Evolutionary conservation across 2,113 vertebrate species (phyloP).

Genomic region (Muscicapa adusta): DNA sequence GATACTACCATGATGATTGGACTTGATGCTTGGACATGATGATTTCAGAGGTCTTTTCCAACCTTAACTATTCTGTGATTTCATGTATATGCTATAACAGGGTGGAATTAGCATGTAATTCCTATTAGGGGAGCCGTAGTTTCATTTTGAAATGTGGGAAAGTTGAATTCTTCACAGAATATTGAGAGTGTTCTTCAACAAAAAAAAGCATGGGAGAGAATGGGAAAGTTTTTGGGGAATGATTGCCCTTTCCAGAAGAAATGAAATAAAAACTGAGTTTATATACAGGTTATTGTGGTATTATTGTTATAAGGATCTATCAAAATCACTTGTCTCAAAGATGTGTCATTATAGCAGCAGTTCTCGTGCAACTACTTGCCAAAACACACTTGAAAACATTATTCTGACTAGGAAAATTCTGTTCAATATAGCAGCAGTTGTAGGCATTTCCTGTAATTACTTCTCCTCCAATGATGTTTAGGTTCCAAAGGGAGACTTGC

Average conservation of each 20-base stretch:
- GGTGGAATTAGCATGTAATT: background rate
- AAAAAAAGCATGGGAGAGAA: background rate
- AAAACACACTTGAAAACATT: background rate
- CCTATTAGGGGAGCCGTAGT: background rate
- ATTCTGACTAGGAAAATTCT: background rate
- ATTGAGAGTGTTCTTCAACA: background rate
- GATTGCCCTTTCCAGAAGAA: background rate
- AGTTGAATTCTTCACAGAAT: background rate
- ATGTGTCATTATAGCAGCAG: background rate
- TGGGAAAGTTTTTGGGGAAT: background rate
- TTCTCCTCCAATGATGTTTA: background rate
- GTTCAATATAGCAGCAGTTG: background rate
- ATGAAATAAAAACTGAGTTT: background rate
- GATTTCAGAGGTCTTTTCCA: background rate
- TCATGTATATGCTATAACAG: background rate
- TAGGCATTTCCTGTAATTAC: slow-evolving; percentile 14
- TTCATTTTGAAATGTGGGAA: background rate
- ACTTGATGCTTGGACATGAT: background rate
- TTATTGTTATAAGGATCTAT: background rate
- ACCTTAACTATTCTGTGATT: background rate
- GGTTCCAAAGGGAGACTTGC: background rate
- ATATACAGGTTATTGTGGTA: background rate
- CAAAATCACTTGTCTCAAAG: background rate
- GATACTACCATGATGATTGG: background rate
- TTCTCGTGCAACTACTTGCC: background rate